Base-by-base conservation (phyloP, 2,797 vertebrate species). In the Triplophysa yarkandensis region DNA sequence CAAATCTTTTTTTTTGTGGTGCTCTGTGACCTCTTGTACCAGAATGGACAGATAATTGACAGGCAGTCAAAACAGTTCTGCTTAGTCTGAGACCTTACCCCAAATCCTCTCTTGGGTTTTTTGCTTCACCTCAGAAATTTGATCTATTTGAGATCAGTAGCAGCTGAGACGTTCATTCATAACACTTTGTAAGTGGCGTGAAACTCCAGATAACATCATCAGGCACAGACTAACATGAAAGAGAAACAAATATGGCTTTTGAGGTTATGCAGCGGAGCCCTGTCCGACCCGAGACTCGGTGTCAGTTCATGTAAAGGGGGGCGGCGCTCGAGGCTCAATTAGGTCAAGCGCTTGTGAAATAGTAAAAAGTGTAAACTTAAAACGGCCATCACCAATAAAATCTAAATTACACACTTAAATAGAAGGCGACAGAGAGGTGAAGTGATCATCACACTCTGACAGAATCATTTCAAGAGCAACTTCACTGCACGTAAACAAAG, bases 21-120 rank as follows among this genome's bases (percentile, higher is more conserved):
- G 78, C 82, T 88, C 74, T 21, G 80, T 86, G 88, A 89, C 87
- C 87, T 67, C 85, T 89, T 84, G 74, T 85, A 82, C 86, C 85
- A 87, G 87, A 90, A 91, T 88, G 86, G 89, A 86, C 90, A 87
- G 88, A 84, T 90, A 91, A 91, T 90, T 91, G 91, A 92, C 91
- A 91, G 89, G 86, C 87, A 92, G 92, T 91, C 91, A 92, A 89
- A 92, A 92, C 90, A 92, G 85, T 80, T 89, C 87, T 82, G 87
- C 86, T 87, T n/a, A 57, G 63, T 43, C 68, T 46, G 68, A 48
- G 46, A 63, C 36, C 83, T 80, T 80, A 70, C 63, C 13, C 73
- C 46, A 52, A 75, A 78, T 78, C 76, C 76, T 63, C 69, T 68
- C 80, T 78, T 68, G 77, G 80, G 87, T 89, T 91, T 79, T 85